Base-by-base conservation (phyloP, 23 tunicate species). In the Trididemnum nubilum region DNA sequence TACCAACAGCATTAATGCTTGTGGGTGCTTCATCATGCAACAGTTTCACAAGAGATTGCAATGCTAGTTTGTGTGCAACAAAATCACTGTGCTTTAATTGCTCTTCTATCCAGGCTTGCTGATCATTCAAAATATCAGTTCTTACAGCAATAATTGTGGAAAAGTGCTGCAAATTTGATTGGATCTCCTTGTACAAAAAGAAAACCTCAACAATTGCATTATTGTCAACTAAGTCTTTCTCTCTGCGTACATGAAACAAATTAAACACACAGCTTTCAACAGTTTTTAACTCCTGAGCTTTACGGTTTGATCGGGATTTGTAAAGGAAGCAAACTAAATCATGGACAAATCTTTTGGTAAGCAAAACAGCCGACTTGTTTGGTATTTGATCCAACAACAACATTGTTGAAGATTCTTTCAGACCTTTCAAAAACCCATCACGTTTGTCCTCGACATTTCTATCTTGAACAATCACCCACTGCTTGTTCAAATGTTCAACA, bases 11-110 rank as follows among this genome's bases (percentile, higher is more conserved):
- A 34, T 65, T 67, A 0, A 89, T 70, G 61, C 26, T 22, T 44
- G 35, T 66, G 24, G 64, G 36, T n/a, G 87, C 94, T 51, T 38
- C 73, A 29, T n/a, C n/a, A n/a, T n/a, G n/a, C n/a, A n/a, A n/a
- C n/a, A n/a, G n/a, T n/a, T n/a, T n/a, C n/a, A n/a, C n/a, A n/a
- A n/a, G n/a, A n/a, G n/a, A n/a, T n/a, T n/a, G n/a, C n/a, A n/a
- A n/a, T n/a, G n/a, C n/a, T n/a, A n/a, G n/a, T n/a, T n/a, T n/a
- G n/a, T n/a, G n/a, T n/a, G n/a, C n/a, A n/a, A n/a, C n/a, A n/a
- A n/a, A n/a, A n/a, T n/a, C n/a, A n/a, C n/a, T n/a, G n/a, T n/a
- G n/a, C n/a, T n/a, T n/a, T n/a, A n/a, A n/a, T n/a, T n/a, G n/a
- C n/a, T n/a, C n/a, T n/a, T n/a, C n/a, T n/a, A n/a, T n/a, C n/a